A percentile compares a stretch with the other conserved stretches of the same genome.
phyloP scores from a whole-genome alignment of 2,888 invertebrate species.

The Timema cristinae region DNA sequence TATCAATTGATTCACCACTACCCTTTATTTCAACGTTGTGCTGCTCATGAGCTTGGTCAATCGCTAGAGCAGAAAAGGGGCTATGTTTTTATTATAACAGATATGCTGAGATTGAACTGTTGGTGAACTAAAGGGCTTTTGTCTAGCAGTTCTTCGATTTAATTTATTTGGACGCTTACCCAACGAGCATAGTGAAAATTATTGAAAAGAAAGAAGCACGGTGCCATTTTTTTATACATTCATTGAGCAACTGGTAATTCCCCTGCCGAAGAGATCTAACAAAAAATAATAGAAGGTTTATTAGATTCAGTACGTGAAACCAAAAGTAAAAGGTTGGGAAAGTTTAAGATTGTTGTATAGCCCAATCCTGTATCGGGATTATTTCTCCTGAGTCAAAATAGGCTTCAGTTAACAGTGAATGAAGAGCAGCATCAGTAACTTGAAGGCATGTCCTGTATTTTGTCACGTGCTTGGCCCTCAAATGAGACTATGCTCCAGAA shows the following conservation, averaged over 20 bases:
- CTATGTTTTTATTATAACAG: not conserved
- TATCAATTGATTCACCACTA: not conserved
- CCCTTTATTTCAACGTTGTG: not conserved
- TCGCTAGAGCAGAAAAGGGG: not conserved
- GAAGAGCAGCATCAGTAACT: not conserved
- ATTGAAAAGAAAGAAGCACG: conserved; percentile 5
- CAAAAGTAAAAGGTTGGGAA: not conserved
- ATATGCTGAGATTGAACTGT: not conserved
- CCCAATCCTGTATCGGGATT: not conserved
- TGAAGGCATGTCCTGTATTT: not conserved
- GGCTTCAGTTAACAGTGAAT: not conserved
- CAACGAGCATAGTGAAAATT: not conserved
- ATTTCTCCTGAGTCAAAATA: not conserved
- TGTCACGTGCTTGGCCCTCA: not conserved
- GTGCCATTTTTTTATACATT: not conserved
- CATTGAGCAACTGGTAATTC: not conserved
- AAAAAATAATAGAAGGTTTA: conserved; percentile 6
- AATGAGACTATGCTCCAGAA: not conserved
- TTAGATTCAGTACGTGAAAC: not conserved
- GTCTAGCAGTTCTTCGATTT: not conserved
- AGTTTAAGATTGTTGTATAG: not conserved
- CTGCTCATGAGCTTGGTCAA: not conserved
- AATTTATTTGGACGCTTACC: not conserved
- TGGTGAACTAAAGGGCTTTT: not conserved
- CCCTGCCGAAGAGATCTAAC: conserved; percentile 1